Evolutionary conservation across 2,888 invertebrate genomes (phyloP), one percentile per base, ranked within the genome.

Genomic region (Anthophora plumipes): DNA sequence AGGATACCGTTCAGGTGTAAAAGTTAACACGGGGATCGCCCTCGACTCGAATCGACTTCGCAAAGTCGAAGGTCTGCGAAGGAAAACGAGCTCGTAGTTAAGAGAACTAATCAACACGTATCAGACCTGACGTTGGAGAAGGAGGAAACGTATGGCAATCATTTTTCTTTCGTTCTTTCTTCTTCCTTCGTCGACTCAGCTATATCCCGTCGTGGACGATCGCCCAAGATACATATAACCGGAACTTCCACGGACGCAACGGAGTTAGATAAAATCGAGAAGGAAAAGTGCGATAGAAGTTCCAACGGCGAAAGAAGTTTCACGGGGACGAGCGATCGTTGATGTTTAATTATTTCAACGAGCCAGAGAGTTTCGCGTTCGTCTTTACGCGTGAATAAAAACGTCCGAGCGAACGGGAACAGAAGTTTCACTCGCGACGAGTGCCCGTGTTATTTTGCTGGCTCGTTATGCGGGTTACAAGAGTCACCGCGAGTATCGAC

Each of bases 41-140:
- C 60, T 1, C 46, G 61, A 43, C 66, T 50, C 57, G 46, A 46
- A 85, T 68, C 76, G 73, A 63, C 72, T 61, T 66, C 57, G 69
- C 82, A 67, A 77, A 77, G 67, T 69, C 70, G 72, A 76, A 75
- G 77, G 37, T 61, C 48, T 22, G 8, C 25, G 48, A 20, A 52
- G 41, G 25, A 55, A 66, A 64, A n/a, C 72, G 77, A 48, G 55
- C 63, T 77, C 66, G 54, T 52, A 22, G 75, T 83, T 83, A 83
- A 86, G 71, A 54, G 68, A 83, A 83, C 81, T 86, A 86, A 86
- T 85, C 85, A 86, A 83, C 75, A 46, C 78, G 71, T 85, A 86
- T 76, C 77, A 57, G 63, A 54, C 48, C 31, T 39, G 54, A 31
- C 43, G 39, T 20, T 17, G 0, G n/a, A 14, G 25, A n/a, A 41